Conservation (phyloP, 2,888 invertebrate species). For the Rotaria macrura region DNA sequence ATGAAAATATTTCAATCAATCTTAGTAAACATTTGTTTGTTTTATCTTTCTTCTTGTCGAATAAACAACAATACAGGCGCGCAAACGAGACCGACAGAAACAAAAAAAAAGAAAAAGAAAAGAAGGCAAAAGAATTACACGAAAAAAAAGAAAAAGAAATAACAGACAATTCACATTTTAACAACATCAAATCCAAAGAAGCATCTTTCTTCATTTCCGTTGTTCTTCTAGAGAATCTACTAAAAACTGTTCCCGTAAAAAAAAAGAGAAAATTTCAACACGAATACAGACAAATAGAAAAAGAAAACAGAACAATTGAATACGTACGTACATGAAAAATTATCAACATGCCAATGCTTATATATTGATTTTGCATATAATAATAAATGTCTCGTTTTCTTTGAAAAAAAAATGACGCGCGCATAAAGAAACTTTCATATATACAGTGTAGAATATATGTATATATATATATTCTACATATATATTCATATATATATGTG, state of each 20-base stretch:
- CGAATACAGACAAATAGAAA: neutral
- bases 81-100: neutral
- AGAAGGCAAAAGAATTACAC: no score
- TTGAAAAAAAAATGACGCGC: neutral
- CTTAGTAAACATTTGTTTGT: neutral
- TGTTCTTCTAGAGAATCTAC: neutral
- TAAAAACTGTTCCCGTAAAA: slow-evolving; percentile 11
- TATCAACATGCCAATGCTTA: neutral
- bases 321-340: neutral
- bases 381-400: neutral
- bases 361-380: neutral
- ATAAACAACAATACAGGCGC: neutral
- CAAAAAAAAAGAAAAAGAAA: neutral
- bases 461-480: no score
- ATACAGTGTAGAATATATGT: neutral
- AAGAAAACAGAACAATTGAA: neutral
- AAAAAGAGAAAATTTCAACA: neutral
- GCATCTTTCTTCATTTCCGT: neutral
- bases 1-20: neutral
- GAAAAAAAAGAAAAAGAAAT: neutral
- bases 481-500: no score
- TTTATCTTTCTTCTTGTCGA: neutral
- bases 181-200: neutral
- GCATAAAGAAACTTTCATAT: neutral
- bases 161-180: neutral